These are phyloP conservation scores for Autographa pulchrina DNA, from an alignment of 2,888 invertebrate genomes.

Conservation along the genomic window DNA sequence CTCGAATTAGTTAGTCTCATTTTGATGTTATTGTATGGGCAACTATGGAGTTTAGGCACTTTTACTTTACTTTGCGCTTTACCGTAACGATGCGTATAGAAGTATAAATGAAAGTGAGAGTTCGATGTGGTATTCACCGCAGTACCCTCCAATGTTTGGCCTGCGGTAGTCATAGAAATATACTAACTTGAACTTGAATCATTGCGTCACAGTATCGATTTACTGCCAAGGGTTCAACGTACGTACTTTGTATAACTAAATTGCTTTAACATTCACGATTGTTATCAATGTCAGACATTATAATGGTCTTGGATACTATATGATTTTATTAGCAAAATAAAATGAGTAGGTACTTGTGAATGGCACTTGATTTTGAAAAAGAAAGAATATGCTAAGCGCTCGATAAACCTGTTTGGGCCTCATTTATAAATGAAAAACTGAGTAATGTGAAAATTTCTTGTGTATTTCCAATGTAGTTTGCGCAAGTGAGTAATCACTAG, in stretches of 20 bases:
- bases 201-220: slow-evolving; percentile 70
- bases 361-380: background rate
- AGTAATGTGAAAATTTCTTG: slow-evolving; percentile 83
- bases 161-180: slow-evolving; percentile 77
- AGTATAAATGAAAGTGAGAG: slow-evolving; percentile 26
- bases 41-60: background rate
- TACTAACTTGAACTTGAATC: slow-evolving; percentile 68
- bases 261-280: slow-evolving; percentile 15
- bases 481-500: slow-evolving; percentile 77
- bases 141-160: slow-evolving; percentile 62
- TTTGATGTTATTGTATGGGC: slow-evolving; percentile 14
- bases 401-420: slow-evolving; percentile 58
- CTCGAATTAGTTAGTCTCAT: slow-evolving; percentile 76
- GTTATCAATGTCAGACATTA: slow-evolving; percentile 8
- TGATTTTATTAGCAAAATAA: background rate
- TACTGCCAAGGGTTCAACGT: slow-evolving; percentile 64
- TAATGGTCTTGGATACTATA: background rate
- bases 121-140: slow-evolving; percentile 12
- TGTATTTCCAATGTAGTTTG: slow-evolving; percentile 84
- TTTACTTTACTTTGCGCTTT: background rate
- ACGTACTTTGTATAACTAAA: slow-evolving; percentile 42
- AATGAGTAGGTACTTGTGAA: background rate
- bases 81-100: slow-evolving; percentile 10
- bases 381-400: slow-evolving; percentile 27
- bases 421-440: slow-evolving; percentile 81